phyloP scores from a whole-genome alignment of 2,113 vertebrate genomes.

The Tupaia chinensis region DNA sequence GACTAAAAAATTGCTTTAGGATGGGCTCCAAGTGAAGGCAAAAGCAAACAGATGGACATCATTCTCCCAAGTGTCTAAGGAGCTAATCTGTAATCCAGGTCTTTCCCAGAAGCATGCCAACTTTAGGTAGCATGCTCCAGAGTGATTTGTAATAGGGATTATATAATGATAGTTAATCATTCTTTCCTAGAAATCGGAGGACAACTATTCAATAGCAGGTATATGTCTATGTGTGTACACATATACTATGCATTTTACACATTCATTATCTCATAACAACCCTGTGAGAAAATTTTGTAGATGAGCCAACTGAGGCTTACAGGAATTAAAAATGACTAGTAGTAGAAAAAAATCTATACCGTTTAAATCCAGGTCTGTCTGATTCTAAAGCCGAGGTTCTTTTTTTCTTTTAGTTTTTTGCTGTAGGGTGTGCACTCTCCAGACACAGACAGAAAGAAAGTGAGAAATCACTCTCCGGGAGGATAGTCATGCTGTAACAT shows the following conservation, averaged over 20 bases:
- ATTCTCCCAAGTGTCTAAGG: not conserved
- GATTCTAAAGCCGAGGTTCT: not conserved
- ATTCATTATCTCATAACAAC: constrained; percentile 33
- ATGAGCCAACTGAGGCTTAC: not conserved
- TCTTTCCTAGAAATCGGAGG: not conserved
- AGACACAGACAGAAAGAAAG: no score
- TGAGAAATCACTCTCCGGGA: no score
- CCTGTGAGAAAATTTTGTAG: not conserved
- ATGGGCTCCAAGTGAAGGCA: constrained; percentile 1
- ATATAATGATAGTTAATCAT: not conserved
- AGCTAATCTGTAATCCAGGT: not conserved
- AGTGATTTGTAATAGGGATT: not conserved
- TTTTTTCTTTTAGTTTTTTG: not conserved
- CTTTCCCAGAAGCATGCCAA: not conserved
- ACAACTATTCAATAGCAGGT: not conserved
- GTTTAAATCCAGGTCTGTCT: constrained; percentile 1
- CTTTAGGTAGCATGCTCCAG: not conserved
- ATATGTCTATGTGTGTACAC: not conserved
- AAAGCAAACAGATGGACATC: not conserved
- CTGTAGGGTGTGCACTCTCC: no score
- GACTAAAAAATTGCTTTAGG: not conserved
- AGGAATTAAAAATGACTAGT: not conserved
- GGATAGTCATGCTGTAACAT: no score
- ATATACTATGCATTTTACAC: not conserved
- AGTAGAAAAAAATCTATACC: not conserved